Base-by-base conservation (phyloP, 2,797 vertebrate species). In the Neosilurus hyrtlii region DNA sequence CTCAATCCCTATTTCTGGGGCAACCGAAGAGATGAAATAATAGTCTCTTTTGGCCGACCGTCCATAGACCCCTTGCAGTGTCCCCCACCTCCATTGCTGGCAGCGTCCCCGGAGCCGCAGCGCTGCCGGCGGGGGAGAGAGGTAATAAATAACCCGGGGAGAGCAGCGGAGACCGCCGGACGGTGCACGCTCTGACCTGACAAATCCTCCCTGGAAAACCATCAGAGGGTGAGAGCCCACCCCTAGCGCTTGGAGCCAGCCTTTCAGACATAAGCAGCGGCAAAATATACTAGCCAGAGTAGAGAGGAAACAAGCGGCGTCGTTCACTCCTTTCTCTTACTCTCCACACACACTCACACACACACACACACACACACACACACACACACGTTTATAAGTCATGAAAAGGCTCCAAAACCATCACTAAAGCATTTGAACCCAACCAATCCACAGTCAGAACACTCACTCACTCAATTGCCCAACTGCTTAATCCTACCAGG, bases 81-180 rank as follows among this genome's bases (percentile, higher is more conserved):
- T 65, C 79, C 85, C 92, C 95, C 93, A 92, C 95, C 94, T 91
- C 93, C 91, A 92, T 90, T 93, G 94, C 94, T 97, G 96, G 96
- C 96, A 94, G 94, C 94, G 92, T 95, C 95, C 94, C 95, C 94
- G 92, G 94, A 96, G 96, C 95, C 94, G 95, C 95, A 94, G 94
- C 94, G 94, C 95, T 95, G 96, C 95, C 94, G 95, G 95, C 94
- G 95, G 94, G 94, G 95, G 94, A 96, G 95, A 94, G 95, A 95
- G 95, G 96, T 96, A 96, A 98, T 99, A 98, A 99, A 98, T 98
- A 98, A 99, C 96, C 96, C 94, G 95, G 93, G 94, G 96, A 96
- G 95, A 94, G 95, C 94, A 95, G 95, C 94, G 94, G 94, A 96
- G 95, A 95, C 94, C 94, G 95, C 94, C 95, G 95, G 95, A 95